A percentile compares a stretch with the other conserved stretches of the same genome.
phyloP scores from a whole-genome alignment of 2,888 invertebrate genomes.

The Meliscaeva auricollis region DNA sequence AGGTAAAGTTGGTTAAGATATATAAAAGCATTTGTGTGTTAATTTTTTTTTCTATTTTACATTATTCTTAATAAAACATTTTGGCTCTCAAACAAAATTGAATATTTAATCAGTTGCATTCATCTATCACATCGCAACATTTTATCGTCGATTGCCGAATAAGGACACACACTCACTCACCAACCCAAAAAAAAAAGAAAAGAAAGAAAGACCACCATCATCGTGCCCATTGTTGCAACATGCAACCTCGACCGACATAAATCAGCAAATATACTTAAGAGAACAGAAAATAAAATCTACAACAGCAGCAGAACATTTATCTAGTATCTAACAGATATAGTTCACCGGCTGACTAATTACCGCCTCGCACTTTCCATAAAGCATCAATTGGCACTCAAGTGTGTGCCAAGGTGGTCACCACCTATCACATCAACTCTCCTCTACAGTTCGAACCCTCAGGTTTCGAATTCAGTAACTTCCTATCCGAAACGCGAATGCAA shows the following conservation, averaged over 20 bases:
- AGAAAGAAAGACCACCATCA: constrained; percentile 55
- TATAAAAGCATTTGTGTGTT: constrained; percentile 50
- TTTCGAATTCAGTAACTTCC: constrained; percentile 8
- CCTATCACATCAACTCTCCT: constrained; percentile 67
- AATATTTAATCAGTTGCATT: constrained; percentile 60
- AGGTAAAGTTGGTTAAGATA: not conserved
- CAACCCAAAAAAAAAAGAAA: not conserved
- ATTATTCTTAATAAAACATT: constrained; percentile 42
- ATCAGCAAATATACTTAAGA: constrained; percentile 74
- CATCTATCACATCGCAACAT: constrained; percentile 48
- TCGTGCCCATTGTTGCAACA: constrained; percentile 54
- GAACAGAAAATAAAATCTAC: constrained; percentile 59
- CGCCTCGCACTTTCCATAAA: constrained; percentile 76
- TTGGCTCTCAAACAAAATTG: constrained; percentile 36
- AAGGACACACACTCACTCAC: constrained; percentile 54
- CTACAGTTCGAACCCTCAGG: not conserved
- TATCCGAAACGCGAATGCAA: constrained; percentile 52
- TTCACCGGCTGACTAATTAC: constrained; percentile 76
- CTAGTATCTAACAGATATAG: constrained; percentile 75
- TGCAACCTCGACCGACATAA: constrained; percentile 64
- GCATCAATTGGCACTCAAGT: constrained; percentile 76
- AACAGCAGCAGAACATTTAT: constrained; percentile 73
- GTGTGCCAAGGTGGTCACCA: constrained; percentile 74
- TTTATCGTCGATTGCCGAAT: constrained; percentile 60
- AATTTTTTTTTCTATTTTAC: not conserved